These are phyloP conservation scores for Heliangelus exortis DNA, from an alignment of 2,797 vertebrate genomes.

Conservation along the genomic window DNA sequence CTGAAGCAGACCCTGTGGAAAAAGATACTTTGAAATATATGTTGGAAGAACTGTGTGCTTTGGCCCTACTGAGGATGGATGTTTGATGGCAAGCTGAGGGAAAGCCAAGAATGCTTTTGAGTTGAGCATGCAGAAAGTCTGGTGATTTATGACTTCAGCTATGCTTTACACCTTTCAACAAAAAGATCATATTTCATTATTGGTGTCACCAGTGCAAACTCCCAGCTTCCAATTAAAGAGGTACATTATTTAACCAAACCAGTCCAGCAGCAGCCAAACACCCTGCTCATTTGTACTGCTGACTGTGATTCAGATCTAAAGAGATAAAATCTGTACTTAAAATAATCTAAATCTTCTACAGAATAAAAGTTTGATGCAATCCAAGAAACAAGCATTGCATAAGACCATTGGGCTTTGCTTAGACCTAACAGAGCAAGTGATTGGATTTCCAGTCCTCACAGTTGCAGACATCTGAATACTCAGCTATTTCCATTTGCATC, in stretches of 20 bases:
- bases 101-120: background rate
- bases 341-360: background rate
- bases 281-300: background rate
- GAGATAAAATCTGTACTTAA: constrained; percentile 17
- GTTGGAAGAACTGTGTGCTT: background rate
- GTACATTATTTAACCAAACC: background rate
- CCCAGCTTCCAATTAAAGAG: background rate
- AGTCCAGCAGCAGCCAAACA: background rate
- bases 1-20: background rate
- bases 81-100: background rate
- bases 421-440: background rate
- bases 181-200: background rate
- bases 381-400: background rate
- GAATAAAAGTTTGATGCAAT: background rate
- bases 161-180: constrained; percentile 3
- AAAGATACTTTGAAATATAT: background rate
- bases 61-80: background rate
- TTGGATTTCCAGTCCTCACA: background rate
- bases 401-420: background rate
- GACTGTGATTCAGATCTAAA: background rate
- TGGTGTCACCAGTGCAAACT: background rate
- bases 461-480: background rate
- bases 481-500: background rate
- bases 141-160: background rate
- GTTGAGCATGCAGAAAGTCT: background rate